Conservation (phyloP, 1,140 invertebrate species). For the Riptortus pedestris region DNA sequence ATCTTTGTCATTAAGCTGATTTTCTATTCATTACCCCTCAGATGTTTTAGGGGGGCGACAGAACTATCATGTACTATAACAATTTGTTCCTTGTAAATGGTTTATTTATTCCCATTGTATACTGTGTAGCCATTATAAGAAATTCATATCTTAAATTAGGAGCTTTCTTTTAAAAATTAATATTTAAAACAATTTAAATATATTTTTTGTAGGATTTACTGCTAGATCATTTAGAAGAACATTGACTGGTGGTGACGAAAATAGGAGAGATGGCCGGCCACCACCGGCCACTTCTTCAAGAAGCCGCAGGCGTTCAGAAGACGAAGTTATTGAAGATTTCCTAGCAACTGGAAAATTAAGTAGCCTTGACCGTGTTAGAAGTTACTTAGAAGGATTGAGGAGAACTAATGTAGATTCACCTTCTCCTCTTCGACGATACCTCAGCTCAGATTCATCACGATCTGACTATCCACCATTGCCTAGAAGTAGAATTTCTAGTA, state of each 20-base stretch:
- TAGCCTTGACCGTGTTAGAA: constrained; percentile 25
- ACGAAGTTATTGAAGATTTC: constrained; percentile 14
- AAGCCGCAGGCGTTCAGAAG: constrained; percentile 9
- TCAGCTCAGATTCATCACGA: background rate
- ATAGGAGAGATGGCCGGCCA: constrained; percentile 8
- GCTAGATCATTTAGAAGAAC: constrained; percentile 17
- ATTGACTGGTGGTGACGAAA: constrained; percentile 19
- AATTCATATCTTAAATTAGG: too few species aligned
- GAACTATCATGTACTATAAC: too few species aligned
- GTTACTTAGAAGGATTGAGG: constrained; percentile 20
- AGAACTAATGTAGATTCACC: background rate
- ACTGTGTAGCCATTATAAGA: too few species aligned
- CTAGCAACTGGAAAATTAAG: constrained; percentile 15
- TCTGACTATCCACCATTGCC: constrained; percentile 2
- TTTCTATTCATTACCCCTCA: too few species aligned
- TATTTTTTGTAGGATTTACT: constrained; percentile 12
- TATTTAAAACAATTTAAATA: too few species aligned
- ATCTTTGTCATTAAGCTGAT: too few species aligned
- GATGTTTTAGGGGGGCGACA: too few species aligned
- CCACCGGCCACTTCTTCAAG: background rate
- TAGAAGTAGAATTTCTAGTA: constrained; percentile 9
- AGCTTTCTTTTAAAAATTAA: too few species aligned
- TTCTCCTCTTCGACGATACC: constrained; percentile 7
- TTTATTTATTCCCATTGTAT: too few species aligned
- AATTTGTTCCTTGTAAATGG: too few species aligned